A percentile compares a stretch with the other conserved stretches of the same genome.
These are phyloP conservation scores for Anoura caudifer DNA, from an alignment of 2,113 vertebrate species.

Conservation along the genomic window DNA sequence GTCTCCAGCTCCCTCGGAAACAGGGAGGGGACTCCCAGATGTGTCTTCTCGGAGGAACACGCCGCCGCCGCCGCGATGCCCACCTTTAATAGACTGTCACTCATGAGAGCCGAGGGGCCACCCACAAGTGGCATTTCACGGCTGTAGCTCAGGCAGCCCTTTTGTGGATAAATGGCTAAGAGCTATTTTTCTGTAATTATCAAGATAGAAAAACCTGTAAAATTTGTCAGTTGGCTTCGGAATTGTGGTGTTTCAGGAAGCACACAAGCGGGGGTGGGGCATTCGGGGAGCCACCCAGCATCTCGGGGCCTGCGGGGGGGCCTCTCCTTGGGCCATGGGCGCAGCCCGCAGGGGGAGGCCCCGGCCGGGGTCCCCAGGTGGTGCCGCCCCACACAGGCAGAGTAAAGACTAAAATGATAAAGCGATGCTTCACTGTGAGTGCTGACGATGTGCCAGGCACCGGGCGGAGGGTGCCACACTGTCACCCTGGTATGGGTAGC, in stretches of 20 bases:
- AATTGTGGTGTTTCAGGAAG: not conserved
- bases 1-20: fast-evolving
- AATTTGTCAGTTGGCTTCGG: not conserved
- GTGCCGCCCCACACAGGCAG: too few species aligned
- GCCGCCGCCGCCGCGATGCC: fast-evolving
- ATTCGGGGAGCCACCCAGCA: fast-evolving
- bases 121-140: not conserved
- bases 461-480: fast-evolving
- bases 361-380: too few species aligned
- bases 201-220: not conserved
- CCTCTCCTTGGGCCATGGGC: fast-evolving
- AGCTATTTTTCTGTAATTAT: not conserved
- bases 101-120: not conserved
- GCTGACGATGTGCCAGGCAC: fast-evolving
- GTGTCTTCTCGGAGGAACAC: fast-evolving
- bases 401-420: not conserved
- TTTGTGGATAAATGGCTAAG: not conserved
- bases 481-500: fast-evolving
- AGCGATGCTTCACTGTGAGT: fast-evolving
- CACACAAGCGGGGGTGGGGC: too few species aligned
- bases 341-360: too few species aligned
- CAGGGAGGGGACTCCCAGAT: fast-evolving
- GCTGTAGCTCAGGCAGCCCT: not conserved
- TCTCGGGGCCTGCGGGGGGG: fast-evolving
- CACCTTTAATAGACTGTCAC: not conserved